Conservation (phyloP, 2,888 invertebrate genomes). For the Petrolisthes cinctipes region DNA sequence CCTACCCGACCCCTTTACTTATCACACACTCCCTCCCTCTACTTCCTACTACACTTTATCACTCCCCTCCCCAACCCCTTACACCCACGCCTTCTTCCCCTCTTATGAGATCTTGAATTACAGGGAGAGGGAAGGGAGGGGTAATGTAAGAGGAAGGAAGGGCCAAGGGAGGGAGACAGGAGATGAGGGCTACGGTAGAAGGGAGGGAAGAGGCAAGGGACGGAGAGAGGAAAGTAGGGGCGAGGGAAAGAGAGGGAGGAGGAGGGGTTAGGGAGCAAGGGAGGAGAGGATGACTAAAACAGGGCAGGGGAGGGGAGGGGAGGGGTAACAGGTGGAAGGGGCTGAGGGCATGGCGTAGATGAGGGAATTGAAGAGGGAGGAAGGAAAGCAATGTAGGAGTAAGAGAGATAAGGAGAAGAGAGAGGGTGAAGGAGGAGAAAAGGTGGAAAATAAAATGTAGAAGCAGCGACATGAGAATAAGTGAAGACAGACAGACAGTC, state of each 20-base stretch:
- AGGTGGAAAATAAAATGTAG: not conserved
- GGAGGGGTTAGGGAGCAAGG: not conserved
- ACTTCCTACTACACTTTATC: not conserved
- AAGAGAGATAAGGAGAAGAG: not conserved
- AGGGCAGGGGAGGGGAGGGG: not conserved
- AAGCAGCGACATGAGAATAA: not conserved
- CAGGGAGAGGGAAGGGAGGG: not conserved
- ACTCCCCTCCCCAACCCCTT: not conserved
- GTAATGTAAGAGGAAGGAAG: not conserved
- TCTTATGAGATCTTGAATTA: constrained; percentile 1
- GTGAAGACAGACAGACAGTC: not conserved
- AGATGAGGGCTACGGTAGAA: not conserved
- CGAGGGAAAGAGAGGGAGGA: not conserved
- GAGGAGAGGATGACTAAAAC: not conserved
- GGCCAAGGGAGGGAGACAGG: not conserved
- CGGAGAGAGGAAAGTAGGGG: not conserved
- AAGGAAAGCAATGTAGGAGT: not conserved
- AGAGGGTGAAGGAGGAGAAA: not conserved
- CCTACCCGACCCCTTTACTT: too few species aligned
- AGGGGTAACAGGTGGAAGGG: not conserved
- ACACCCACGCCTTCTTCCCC: not conserved
- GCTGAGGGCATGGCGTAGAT: not conserved
- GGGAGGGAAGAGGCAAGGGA: not conserved
- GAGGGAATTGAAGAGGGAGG: not conserved
- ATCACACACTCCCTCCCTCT: not conserved